Evolutionary conservation across 2,797 vertebrate genomes (phyloP), one percentile per base, ranked within the genome.

Genomic region (Xiphophorus birchmanni): DNA sequence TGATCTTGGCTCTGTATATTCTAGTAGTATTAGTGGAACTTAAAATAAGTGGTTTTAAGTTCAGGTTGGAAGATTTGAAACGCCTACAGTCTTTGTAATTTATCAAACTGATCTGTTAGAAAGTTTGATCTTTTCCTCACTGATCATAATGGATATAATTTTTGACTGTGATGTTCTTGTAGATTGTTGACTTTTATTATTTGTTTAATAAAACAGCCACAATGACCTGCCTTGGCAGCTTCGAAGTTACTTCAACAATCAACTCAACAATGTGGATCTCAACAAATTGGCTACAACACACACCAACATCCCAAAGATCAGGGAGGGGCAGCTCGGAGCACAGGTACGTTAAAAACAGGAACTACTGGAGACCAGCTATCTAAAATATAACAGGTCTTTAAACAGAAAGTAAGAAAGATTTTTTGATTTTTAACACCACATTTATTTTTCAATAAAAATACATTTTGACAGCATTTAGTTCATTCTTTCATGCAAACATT

Each of bases 191-290:
- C 26, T 45, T 45, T 45, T 44, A 40, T 71, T 58, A 47, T 26
- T 17, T 74, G 15, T 6, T 5, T 9, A 15, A 48, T 23, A 48
- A 72, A 40, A 29, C 79, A 99, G 98, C 80, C 98, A 99, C 92
- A 99, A 99, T 0, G 97, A 99, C 84, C 94, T 99, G 37, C 97
- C 98, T 9, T 98, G 97, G 97, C 96, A 97, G 86, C 81, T 99
- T 79, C 96, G 96, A 75, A 13, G 0, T 0, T 67, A 3, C 54
- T 98, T 97, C 93, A 97, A 98, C 91, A 98, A 98, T 75, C 91
- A 93, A 87, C 94, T 95, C 37, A 80, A 87, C 0, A 2, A 3
- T 1, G 96, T 97, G 83, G 92, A 97, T 92, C 95, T 99, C 26
- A 54, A 80, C 32, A 87, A 12, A 0, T 94, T 98, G 48, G 2